These are phyloP conservation scores for Campylomormyrus tamandua DNA, from an alignment of 2,113 vertebrate genomes.

Conservation along the genomic window DNA sequence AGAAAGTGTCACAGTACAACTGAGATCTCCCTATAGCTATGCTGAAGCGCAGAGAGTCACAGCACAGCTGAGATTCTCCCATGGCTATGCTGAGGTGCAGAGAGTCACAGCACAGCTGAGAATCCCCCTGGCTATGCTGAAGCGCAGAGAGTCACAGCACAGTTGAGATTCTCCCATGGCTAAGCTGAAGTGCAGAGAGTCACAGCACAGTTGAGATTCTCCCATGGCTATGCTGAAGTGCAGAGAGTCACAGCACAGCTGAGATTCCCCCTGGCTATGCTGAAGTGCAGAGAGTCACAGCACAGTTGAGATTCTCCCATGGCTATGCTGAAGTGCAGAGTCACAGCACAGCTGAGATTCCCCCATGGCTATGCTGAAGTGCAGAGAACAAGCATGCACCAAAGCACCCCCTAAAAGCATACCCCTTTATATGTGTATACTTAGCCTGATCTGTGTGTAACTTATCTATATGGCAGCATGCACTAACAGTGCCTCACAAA, in stretches of 20 bases:
- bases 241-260: conserved; percentile 14
- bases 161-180: conserved; percentile 18
- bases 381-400: conserved; percentile 10
- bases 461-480: neutral
- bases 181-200: conserved; percentile 8
- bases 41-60: conserved; percentile 12
- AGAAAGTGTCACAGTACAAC: conserved; percentile 18
- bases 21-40: conserved; percentile 15
- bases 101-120: conserved; percentile 16
- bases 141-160: conserved; percentile 7
- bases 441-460: neutral
- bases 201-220: conserved; percentile 6
- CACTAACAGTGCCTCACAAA: neutral
- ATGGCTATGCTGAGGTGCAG: conserved; percentile 1
- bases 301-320: conserved; percentile 8
- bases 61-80: conserved; percentile 14
- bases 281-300: conserved; percentile 10
- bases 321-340: conserved; percentile 4
- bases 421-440: neutral
- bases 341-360: neutral
- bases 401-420: neutral
- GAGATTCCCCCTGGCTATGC: conserved; percentile 15
- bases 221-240: conserved; percentile 14
- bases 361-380: too few species aligned
- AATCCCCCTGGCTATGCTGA: conserved; percentile 12